Percentiles rank a stretch among this genome's conserved stretches.
Conservation (phyloP, 2,113 vertebrate genomes). For the Phocoena sinus region DNA sequence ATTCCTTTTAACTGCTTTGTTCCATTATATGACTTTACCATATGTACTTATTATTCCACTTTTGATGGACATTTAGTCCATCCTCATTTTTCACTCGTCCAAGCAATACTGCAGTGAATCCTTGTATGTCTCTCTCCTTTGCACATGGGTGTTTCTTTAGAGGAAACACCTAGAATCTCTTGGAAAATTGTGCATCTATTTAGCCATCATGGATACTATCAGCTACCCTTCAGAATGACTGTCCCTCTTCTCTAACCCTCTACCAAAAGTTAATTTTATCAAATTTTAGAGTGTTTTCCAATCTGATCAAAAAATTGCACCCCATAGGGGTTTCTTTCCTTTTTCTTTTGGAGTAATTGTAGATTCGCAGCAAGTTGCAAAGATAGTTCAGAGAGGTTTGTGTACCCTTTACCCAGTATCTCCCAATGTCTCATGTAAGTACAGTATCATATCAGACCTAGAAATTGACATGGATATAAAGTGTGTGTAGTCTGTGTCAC, state of each 20-base stretch:
- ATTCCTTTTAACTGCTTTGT: not conserved
- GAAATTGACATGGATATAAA: not conserved
- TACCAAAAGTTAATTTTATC: not conserved
- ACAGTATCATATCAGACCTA: not conserved
- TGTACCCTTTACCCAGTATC: not conserved
- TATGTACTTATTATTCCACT: not conserved
- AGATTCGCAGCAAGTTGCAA: not conserved
- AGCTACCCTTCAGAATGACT: not conserved
- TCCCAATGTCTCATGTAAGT: not conserved
- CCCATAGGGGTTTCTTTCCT: not conserved
- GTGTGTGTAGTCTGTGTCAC: not conserved
- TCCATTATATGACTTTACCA: not conserved
- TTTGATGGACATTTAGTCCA: not conserved
- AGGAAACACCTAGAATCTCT: not conserved
- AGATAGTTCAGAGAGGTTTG: not conserved
- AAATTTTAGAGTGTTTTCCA: not conserved
- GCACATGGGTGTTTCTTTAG: not conserved
- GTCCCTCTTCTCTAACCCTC: not conserved
- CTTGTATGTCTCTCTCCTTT: not conserved
- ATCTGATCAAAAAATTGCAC: not conserved
- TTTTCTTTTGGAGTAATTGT: not conserved
- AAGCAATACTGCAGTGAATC: not conserved
- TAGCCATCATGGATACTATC: not conserved
- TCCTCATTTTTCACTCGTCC: not conserved
- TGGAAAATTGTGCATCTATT: not conserved